Evolutionary conservation across 1,140 invertebrate genomes (phyloP).

Genomic region (Bombus balteatus): DNA sequence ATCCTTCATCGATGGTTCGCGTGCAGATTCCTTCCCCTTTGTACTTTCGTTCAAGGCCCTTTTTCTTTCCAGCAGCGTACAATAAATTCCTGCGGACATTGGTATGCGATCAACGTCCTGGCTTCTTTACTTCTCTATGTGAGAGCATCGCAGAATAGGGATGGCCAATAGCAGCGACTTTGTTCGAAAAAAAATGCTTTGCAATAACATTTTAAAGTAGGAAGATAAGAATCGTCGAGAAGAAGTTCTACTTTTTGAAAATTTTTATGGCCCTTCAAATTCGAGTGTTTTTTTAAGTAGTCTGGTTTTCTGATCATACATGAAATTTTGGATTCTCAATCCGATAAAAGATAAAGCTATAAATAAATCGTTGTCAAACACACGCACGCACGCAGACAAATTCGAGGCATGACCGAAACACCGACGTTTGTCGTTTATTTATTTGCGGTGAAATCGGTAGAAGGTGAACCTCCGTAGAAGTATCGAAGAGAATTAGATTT

Average conservation of each 20-base stretch:
- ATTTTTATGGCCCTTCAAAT: slow-evolving; percentile 24
- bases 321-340: neutral
- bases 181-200: slow-evolving; percentile 11
- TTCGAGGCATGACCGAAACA: neutral
- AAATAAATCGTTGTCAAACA: neutral
- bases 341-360: no score
- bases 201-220: slow-evolving; percentile 43
- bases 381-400: no score
- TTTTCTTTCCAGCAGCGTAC: slow-evolving; percentile 59
- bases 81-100: slow-evolving; percentile 74
- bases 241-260: slow-evolving; percentile 39
- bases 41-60: slow-evolving; percentile 53
- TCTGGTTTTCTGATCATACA: neutral
- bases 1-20: slow-evolving; percentile 54
- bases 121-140: slow-evolving; percentile 36
- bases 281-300: neutral
- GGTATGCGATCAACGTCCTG: slow-evolving; percentile 71
- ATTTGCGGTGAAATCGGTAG: neutral
- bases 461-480: neutral
- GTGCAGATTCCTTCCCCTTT: slow-evolving; percentile 50
- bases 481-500: neutral
- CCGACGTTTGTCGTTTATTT: neutral
- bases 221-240: slow-evolving; percentile 15
- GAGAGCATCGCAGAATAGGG: slow-evolving; percentile 34
- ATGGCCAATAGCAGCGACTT: slow-evolving; percentile 19